Evolutionary conservation across 2,113 vertebrate genomes (phyloP).

Genomic region (Tachysurus fulvidraco): DNA sequence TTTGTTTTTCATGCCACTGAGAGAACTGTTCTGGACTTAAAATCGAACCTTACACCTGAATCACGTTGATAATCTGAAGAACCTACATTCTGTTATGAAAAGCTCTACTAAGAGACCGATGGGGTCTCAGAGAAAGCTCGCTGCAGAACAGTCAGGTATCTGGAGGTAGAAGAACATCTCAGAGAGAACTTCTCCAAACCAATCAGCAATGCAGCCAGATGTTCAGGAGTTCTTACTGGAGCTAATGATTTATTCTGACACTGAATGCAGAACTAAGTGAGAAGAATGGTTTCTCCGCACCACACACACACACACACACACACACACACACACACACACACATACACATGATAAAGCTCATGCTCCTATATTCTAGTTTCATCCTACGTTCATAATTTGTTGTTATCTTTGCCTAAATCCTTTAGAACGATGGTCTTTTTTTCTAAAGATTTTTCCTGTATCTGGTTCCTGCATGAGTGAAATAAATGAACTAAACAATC

Average conservation of each 20-base stretch:
- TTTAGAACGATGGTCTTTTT: neutral
- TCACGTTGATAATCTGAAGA: neutral
- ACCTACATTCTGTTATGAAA: neutral
- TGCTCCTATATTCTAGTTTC: neutral
- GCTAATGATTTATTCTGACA: neutral
- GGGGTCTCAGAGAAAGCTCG: slow-evolving; percentile 1
- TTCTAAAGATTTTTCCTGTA: neutral
- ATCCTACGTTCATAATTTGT: neutral
- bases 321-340: neutral
- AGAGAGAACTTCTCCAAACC: neutral
- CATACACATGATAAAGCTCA: neutral
- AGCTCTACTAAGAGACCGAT: neutral
- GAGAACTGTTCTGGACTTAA: neutral
- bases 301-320: neutral
- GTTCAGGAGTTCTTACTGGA: neutral
- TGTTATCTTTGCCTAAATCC: neutral
- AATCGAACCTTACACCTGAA: neutral
- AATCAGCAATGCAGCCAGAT: neutral
- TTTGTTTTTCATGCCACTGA: too few species aligned
- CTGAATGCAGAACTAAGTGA: neutral
- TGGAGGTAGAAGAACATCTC: neutral
- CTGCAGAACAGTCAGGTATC: neutral
- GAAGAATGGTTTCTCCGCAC: neutral
- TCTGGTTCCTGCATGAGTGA: neutral
- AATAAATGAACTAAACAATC: slow-evolving; percentile 10